Evolutionary conservation across 2,797 vertebrate species (phyloP), one percentile per base, ranked within the genome.

Genomic region (Leptoclinus maculatus): DNA sequence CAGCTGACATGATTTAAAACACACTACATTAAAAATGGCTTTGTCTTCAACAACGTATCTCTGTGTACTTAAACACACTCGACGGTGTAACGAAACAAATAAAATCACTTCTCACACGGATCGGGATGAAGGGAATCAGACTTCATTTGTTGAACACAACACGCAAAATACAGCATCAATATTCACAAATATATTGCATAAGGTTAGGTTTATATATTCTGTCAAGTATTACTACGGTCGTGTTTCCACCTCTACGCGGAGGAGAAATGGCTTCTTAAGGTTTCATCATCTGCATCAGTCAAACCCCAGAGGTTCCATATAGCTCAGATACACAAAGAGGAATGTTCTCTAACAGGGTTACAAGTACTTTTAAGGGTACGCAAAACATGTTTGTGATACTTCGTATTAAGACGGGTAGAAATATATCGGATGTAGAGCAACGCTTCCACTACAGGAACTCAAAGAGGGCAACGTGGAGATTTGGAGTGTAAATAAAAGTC

Each of bases 141-240:
- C 6, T 21, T 67, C 66, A 71, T 68, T 32, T 45, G 66, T 51
- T 43, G 11, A 80, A 66, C 83, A 85, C 74, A 67, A 80, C 83
- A 80, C 76, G 78, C 77, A 19, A 74, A 62, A 80, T 14, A 89
- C 76, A 82, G 66, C 29, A 66, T 83, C 53, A 27, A 70, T 49
- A 82, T 32, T 87, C 86, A 86, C 25, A 14, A 45, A 79, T 81
- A 88, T 89, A 89, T 94, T 94, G 93, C 94, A 94, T 94, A 95
- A 92, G 64, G 83, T 81, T 66, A 13, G 25, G 41, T 56, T 54
- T 63, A 25, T 58, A 54, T 41, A 7, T 49, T 45, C 41, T 25
- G 53, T 92, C 88, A 91, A 89, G 90, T 91, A 88, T 91, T 27
- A 87, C 86, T 85, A 91, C 67, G 89, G 86, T 66, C 74, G 76